Base-by-base conservation (phyloP, 2,113 vertebrate genomes). In the Arenaria interpres region DNA sequence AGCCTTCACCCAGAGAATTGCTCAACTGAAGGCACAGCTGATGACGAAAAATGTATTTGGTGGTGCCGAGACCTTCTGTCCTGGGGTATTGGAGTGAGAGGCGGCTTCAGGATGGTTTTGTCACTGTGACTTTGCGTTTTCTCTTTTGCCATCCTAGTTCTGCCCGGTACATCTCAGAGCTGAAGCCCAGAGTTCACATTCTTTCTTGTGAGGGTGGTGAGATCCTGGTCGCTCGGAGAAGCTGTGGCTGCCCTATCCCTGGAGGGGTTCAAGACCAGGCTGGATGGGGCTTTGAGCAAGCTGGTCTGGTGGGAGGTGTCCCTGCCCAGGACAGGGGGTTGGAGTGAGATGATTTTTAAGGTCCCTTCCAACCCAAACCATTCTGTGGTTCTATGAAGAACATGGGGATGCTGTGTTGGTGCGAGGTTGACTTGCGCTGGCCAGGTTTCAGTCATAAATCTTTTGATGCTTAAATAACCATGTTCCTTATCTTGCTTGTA, bases 1-100 rank as follows among this genome's bases (percentile, higher is more conserved):
- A 69, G 25, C 30, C n/a, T 50, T 48, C 7, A 20, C 12, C 37
- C 2, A 0, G 12, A 25, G n/a, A 37, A 11, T 11, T 0, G 2
- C 64, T 60, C 0, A 1, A 15, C 57, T 88, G 68, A 33, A 62
- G 39, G 46, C 28, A 21, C 25, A 12, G 15, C 30, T 19, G 35
- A 43, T 24, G 56, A 62, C 30, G 48, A 59, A 7, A 14, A 53
- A 19, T 3, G 7, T 11, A n/a, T 81, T 28, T 14, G 54, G 35
- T 21, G 54, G 17, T 5, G 4, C 43, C 39, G 30, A 68, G n/a
- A n/a, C 59, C 48, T 48, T 60, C 48, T n/a, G 18, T 53, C 50
- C 33, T 41, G 30, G 3, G 7, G 19, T 1, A 0, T 30, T 11
- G n/a, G 23, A 27, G 7, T 20, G 23, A 56, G 18, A 33, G 19